Evolutionary conservation across 2,888 invertebrate species (phyloP), one percentile per base, ranked within the genome.

Genomic region (Acleris cristana): DNA sequence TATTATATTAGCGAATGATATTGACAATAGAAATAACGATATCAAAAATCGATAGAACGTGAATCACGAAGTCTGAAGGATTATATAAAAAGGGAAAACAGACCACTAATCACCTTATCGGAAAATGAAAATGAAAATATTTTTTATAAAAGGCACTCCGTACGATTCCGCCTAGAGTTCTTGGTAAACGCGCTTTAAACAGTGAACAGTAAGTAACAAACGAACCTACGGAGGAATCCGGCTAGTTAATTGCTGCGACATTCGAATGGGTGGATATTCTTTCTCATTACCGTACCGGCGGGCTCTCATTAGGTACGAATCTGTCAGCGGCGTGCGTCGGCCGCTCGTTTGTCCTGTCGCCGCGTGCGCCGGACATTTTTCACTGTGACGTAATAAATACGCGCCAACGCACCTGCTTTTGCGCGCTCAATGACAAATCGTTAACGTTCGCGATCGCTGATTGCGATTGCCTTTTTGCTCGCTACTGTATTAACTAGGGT

Each of bases 341-440:
- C 73, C 79, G 78, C 79, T 82, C 85, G 85, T 86, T 87, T 86
- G 86, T 86, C 80, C 82, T 83, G 85, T 83, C 84, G 79, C 81
- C 80, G 80, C 81, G 73, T 82, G 85, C 79, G 80, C 75, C 67
- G 74, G 79, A 79, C 84, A 85, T 86, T 84, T 85, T 84, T 84
- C 85, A 84, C 76, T 73, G 79, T 81, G 84, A 84, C 79, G 79
- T 82, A 82, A 83, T 79, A 83, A 85, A 85, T 82, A 82, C 79
- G 80, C 78, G 76, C 78, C 76, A 79, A 81, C 75, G 83, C 86
- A 87, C 83, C 82, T 84, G 86, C 81, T 79, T 82, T 81, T 80
- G 80, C 79, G 72, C 82, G 72, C 74, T 72, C 76, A 76, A 79
- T 82, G 85, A 86, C 86, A 85, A 85, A 85, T 85, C 80, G 80